These are phyloP conservation scores for Anagrus nilaparvatae DNA, from an alignment of 1,140 invertebrate species.

Conservation along the genomic window DNA sequence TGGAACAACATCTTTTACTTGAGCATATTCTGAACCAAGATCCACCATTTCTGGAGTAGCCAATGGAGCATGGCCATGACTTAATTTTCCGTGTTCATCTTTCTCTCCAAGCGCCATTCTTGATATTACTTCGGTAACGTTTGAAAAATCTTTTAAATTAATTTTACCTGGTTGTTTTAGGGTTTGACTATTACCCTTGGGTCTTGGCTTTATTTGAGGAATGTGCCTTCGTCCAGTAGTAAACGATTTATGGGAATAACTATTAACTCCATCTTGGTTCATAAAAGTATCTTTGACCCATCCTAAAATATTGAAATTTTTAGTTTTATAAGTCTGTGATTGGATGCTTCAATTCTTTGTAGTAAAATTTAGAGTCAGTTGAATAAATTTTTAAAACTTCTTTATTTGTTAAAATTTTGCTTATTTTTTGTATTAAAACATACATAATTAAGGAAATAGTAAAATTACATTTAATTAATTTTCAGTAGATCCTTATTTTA, in stretches of 20 bases:
- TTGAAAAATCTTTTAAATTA: conserved; percentile 79
- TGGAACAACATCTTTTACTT: conserved; percentile 54
- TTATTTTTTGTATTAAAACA: too few relatives aligned
- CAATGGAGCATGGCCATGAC: conserved; percentile 61
- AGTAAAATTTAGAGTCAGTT: too few relatives aligned
- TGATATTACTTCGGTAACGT: conserved; percentile 77
- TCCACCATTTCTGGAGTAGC: conserved; percentile 73
- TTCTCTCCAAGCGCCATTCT: conserved; percentile 61
- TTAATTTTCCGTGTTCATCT: conserved; percentile 42
- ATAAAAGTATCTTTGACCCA: conserved; percentile 57
- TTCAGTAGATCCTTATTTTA: too few relatives aligned
- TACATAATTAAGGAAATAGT: too few relatives aligned
- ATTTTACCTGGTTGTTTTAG: conserved; percentile 83
- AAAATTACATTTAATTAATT: too few relatives aligned
- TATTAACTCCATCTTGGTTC: conserved; percentile 51
- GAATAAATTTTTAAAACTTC: too few relatives aligned
- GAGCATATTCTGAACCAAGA: conserved; percentile 56
- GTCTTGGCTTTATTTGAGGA: conserved; percentile 53
- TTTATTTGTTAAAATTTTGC: too few relatives aligned
- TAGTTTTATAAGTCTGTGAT: too few relatives aligned
- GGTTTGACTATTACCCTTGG: conserved; percentile 68
- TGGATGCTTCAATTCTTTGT: too few relatives aligned
- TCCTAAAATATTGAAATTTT: too few relatives aligned
- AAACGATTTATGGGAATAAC: conserved; percentile 66
- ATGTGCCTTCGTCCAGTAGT: conserved; percentile 66